phyloP scores from a whole-genome alignment of 2,888 invertebrate genomes.

The Crocallis elinguaria region DNA sequence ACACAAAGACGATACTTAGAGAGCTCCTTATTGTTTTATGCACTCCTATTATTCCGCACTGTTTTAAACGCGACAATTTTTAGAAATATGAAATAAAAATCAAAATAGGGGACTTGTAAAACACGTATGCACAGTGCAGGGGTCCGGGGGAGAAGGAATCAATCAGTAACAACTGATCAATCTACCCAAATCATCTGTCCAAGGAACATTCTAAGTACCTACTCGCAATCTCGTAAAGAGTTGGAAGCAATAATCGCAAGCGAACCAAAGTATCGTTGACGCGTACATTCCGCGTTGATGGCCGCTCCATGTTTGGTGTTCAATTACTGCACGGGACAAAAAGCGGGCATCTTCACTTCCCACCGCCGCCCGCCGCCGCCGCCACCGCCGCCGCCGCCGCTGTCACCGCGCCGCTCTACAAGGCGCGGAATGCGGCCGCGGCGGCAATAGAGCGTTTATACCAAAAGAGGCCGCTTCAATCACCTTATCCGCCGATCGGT shows the following conservation, averaged over 20 bases:
- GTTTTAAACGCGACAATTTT: too few relatives aligned
- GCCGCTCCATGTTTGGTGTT: not conserved
- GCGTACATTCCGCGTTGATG: conserved; percentile 3
- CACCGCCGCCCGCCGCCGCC: not conserved
- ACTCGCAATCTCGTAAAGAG: not conserved
- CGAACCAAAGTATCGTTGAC: not conserved
- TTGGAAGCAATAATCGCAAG: not conserved
- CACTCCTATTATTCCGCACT: too few relatives aligned
- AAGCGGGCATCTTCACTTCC: conserved; percentile 1
- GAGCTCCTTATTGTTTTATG: too few relatives aligned
- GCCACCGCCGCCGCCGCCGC: not conserved
- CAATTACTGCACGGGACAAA: conserved; percentile 2
- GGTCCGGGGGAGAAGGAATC: too few relatives aligned
- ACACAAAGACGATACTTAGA: too few relatives aligned
- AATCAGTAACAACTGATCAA: too few relatives aligned
- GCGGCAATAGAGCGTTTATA: conserved; percentile 3
- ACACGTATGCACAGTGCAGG: too few relatives aligned
- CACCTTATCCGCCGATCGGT: not conserved
- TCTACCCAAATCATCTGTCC: too few relatives aligned
- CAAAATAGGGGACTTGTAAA: too few relatives aligned
- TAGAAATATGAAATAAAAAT: too few relatives aligned
- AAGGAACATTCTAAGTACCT: too few relatives aligned
- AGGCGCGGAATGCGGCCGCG: conserved; percentile 4
- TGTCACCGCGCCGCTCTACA: not conserved
- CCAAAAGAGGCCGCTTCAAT: not conserved